These are phyloP conservation scores for Steatornis caripensis DNA, from an alignment of 2,113 vertebrate genomes.

Conservation along the genomic window DNA sequence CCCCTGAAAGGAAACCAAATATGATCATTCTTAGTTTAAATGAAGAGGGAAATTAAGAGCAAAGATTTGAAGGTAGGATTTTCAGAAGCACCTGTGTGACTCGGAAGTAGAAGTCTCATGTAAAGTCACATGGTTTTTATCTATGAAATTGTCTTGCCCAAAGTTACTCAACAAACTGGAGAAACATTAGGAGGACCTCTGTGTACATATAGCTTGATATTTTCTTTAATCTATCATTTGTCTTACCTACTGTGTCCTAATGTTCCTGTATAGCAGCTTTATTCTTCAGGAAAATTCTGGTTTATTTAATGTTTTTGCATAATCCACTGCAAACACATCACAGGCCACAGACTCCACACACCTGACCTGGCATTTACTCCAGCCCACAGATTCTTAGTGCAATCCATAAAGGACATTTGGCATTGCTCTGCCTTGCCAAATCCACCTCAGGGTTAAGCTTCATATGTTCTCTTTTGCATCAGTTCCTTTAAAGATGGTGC, in stretches of 20 bases:
- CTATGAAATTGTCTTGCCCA: background rate
- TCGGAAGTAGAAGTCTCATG: background rate
- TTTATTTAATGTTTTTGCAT: background rate
- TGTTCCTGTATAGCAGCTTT: background rate
- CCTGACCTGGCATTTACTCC: constrained; percentile 56
- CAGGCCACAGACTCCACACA: constrained; percentile 9
- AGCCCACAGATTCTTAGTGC: background rate
- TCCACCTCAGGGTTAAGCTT: constrained; percentile 62
- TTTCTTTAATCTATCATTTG: background rate
- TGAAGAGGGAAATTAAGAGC: background rate
- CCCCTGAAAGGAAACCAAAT: background rate
- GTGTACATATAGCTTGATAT: background rate
- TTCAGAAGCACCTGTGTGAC: background rate
- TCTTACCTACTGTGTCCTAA: background rate
- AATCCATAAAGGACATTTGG: constrained; percentile 63
- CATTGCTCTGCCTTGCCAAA: constrained; percentile 56
- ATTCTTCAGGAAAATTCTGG: background rate
- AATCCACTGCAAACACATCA: constrained; percentile 3
- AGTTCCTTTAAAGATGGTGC: constrained; percentile 65
- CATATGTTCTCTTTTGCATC: constrained; percentile 69
- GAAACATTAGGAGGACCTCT: background rate
- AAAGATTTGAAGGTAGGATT: background rate
- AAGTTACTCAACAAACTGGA: background rate
- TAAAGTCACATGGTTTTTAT: background rate
- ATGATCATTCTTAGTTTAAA: background rate